A percentile compares a stretch with the other conserved stretches of the same genome.
phyloP scores from a whole-genome alignment of 2,797 vertebrate genomes.

The Apodemus agrarius region DNA sequence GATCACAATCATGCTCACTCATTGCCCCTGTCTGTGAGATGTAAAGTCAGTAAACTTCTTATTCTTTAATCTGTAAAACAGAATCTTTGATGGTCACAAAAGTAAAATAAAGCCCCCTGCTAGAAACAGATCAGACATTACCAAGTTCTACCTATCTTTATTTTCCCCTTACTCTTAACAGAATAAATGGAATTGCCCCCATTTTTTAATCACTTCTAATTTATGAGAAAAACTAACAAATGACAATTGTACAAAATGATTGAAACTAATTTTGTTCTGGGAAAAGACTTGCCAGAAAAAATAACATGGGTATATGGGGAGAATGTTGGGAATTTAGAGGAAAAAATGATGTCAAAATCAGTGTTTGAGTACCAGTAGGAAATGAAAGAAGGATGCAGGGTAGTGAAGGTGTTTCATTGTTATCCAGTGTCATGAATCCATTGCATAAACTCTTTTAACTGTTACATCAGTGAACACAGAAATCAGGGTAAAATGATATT shows the following conservation, averaged over 20 bases:
- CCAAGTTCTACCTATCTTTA: background rate
- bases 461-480: background rate
- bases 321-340: background rate
- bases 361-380: background rate
- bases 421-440: background rate
- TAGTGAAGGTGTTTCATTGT: background rate
- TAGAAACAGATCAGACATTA: background rate
- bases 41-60: background rate
- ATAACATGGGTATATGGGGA: background rate
- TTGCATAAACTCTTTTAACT: background rate
- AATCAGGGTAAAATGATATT: background rate
- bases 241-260: background rate
- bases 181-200: no score
- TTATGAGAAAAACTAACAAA: no score
- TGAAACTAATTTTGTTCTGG: background rate
- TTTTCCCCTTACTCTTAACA: background rate
- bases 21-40: background rate
- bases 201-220: no score
- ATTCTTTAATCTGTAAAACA: background rate
- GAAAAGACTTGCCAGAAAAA: background rate
- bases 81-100: background rate
- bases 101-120: background rate
- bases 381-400: background rate
- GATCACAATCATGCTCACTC: background rate
- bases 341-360: background rate